Evolutionary conservation across 1,140 invertebrate genomes (phyloP), one percentile per base, ranked within the genome.

Genomic region (Druon quercuslanigerum): DNA sequence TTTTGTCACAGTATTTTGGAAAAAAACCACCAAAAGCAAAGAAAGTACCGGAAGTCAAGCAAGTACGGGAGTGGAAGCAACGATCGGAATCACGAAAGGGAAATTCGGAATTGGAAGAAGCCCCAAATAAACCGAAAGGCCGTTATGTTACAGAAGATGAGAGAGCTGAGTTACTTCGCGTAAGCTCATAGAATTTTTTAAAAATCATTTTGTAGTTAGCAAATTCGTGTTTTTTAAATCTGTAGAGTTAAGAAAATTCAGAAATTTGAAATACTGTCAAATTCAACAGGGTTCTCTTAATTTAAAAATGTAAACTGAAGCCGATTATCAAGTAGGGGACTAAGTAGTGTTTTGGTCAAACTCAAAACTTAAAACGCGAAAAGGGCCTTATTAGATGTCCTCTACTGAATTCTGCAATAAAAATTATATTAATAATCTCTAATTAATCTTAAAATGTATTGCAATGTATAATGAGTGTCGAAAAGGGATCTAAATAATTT

Each of bases 81-180:
- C 33, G 73, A 66, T 40, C 12, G 12, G 54, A 72, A 52, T 13
- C 40, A 52, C 72, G 52, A n/a, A 40, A 51, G 50, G 20, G 56
- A 71, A 73, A 73, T 50, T 56, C 14, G n/a, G 52, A 25, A 19
- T 71, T 6, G 25, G 78, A 81, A 66, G 56, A 52, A 76, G 13
- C 72, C 52, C 50, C n/a, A 51, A 82, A 79, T 40, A 50, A 81
- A 76, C 85, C 79, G 79, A 85, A 78, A 75, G 91, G 82, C 86
- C 92, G 83, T 79, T 92, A 88, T 79, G 91, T 91, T 40, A 88
- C 87, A 51, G 84, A 91, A 79, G 79, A 93, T 84, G 89, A 92
- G 90, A 82, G 91, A 84, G 87, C 81, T 75, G 73, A 89, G 77
- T 71, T 91, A 79, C 66, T 93, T 33, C 57, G 85, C 12, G 91